Percentiles rank a stretch among this genome's conserved stretches.
phyloP scores from a whole-genome alignment of 2,888 invertebrate genomes.

The Perdita meconis region DNA sequence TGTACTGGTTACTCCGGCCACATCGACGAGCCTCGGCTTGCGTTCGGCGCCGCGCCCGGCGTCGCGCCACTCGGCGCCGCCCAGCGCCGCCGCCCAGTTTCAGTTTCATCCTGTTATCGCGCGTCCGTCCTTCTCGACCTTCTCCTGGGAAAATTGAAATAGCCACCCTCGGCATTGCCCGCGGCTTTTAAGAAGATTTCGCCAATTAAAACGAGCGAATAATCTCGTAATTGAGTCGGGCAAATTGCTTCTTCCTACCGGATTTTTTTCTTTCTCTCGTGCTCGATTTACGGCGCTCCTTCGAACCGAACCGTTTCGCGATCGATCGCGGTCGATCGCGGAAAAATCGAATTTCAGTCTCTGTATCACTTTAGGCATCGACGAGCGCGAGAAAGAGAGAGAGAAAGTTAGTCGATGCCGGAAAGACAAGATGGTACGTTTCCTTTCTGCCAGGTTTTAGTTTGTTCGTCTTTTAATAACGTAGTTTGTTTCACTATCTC shows the following conservation, averaged over 20 bases:
- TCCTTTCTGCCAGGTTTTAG: too few relatives aligned
- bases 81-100: too few relatives aligned
- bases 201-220: conserved; percentile 57
- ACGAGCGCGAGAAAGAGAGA: too few relatives aligned
- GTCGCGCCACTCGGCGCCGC: too few relatives aligned
- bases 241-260: neutral
- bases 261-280: neutral
- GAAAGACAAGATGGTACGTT: too few relatives aligned
- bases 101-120: conserved; percentile 61
- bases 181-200: conserved; percentile 61
- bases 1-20: conserved; percentile 35
- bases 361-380: neutral
- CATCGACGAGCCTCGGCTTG: too few relatives aligned
- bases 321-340: too few relatives aligned
- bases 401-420: too few relatives aligned
- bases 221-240: conserved; percentile 28
- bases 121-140: neutral
- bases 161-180: conserved; percentile 13
- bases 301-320: too few relatives aligned
- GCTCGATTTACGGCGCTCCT: neutral
- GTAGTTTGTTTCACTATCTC: neutral
- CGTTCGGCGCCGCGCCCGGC: too few relatives aligned
- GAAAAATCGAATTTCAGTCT: conserved; percentile 5
- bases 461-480: too few relatives aligned
- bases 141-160: conserved; percentile 63